Conservation (phyloP, 1,140 invertebrate species). For the Paramacrobiotus metropolitanus region DNA sequence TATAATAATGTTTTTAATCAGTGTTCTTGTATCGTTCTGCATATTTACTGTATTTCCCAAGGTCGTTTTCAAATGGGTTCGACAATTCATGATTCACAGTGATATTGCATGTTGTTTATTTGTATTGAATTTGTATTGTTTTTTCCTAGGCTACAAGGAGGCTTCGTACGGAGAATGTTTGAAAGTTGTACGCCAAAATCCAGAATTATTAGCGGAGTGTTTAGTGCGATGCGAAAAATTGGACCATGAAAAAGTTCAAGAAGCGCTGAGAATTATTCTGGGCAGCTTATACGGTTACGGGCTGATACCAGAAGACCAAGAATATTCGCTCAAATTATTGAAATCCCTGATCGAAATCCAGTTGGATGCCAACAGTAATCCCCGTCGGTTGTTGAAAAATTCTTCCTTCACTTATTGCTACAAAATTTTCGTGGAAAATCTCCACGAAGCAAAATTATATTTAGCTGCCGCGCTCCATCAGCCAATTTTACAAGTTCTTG, state of each 20-base stretch:
- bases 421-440: conserved; percentile 62
- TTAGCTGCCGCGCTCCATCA: conserved; percentile 67
- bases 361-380: conserved; percentile 51
- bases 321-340: conserved; percentile 46
- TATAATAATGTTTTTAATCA: too few species aligned
- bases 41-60: too few species aligned
- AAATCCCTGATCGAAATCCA: conserved; percentile 59
- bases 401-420: conserved; percentile 71
- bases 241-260: conserved; percentile 31
- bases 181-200: conserved; percentile 42
- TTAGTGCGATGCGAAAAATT: conserved; percentile 48
- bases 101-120: too few species aligned
- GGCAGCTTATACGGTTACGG: conserved; percentile 60
- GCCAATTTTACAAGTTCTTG: conserved; percentile 71
- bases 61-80: too few species aligned
- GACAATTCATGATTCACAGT: too few species aligned
- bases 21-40: too few species aligned
- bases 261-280: conserved; percentile 42
- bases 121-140: too few species aligned
- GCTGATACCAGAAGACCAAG: conserved; percentile 52
- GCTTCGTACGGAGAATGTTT: conserved; percentile 53
- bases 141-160: conserved; percentile 57
- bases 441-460: conserved; percentile 71
- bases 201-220: conserved; percentile 50
- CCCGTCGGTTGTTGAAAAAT: conserved; percentile 50